Percentiles rank a stretch among this genome's conserved stretches.
Conservation (phyloP, 37 sponge, comb jelly and placozoan species). For the Trichoplax adhaerens region DNA sequence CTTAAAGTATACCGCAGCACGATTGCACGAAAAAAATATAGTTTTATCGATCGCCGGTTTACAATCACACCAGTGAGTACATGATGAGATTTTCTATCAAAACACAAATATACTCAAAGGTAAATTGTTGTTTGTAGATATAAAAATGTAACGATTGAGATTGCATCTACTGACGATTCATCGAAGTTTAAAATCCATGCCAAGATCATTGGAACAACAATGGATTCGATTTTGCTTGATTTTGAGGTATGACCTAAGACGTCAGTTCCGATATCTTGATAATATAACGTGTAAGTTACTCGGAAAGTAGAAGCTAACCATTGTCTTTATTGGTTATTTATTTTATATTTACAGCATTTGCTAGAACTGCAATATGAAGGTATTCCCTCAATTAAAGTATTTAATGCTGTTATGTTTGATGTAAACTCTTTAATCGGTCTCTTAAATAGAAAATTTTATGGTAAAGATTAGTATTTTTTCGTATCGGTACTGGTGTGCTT, state of each 20-base stretch:
- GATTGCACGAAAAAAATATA: slow-evolving; percentile 82
- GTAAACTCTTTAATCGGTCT: slow-evolving; percentile 92
- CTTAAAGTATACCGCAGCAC: slow-evolving; percentile 74
- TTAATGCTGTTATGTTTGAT: slow-evolving; percentile 77
- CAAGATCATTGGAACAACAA: slow-evolving; percentile 67
- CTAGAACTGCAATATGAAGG: slow-evolving; percentile 95
- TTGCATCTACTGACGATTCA: slow-evolving; percentile 47
- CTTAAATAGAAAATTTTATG: slow-evolving; percentile 98
- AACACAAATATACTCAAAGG: too few relatives aligned
- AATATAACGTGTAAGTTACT: too few relatives aligned
- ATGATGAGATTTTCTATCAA: too few relatives aligned
- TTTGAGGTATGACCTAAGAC: slow-evolving; percentile 19
- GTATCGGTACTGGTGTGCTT: too few relatives aligned
- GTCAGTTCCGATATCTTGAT: background rate
- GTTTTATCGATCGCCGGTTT: slow-evolving; percentile 87
- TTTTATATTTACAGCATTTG: slow-evolving; percentile 29
- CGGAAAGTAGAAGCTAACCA: too few relatives aligned
- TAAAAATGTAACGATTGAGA: slow-evolving; percentile 82
- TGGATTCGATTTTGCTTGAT: slow-evolving; percentile 82
- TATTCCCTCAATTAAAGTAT: slow-evolving; percentile 88
- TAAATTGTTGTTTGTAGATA: slow-evolving; percentile 26
- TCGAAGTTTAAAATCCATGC: slow-evolving; percentile 88
- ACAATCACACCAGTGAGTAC: slow-evolving; percentile 61
- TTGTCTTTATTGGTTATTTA: too few relatives aligned
- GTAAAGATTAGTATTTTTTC: slow-evolving; percentile 22